Evolutionary conservation across 2,888 invertebrate genomes (phyloP).

Genomic region (Agrochola litura): DNA sequence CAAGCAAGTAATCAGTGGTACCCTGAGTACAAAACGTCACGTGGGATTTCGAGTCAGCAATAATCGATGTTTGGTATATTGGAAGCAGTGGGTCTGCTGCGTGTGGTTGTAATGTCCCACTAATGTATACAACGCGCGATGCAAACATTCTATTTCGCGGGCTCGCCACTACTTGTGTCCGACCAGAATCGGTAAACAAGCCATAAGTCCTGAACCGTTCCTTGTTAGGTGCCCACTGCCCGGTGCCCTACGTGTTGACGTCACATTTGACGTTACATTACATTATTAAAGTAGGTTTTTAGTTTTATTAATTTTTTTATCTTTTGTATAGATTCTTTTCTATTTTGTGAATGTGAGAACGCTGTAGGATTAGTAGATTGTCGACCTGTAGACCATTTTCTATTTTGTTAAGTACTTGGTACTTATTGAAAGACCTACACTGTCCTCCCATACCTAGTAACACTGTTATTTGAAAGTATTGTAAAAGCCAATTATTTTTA

Average conservation of each 20-base stretch:
- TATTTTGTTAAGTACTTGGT: no score
- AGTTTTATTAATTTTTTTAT: no score
- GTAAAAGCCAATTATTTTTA: no score
- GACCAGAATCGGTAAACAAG: constrained; percentile 37
- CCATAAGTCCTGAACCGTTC: constrained; percentile 1
- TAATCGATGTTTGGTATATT: neutral
- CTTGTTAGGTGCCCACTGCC: neutral
- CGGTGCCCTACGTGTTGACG: neutral
- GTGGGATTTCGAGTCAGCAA: neutral
- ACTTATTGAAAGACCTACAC: no score
- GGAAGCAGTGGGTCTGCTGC: constrained; percentile 12
- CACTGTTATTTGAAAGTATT: no score
- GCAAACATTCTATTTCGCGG: constrained; percentile 60
- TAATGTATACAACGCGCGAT: constrained; percentile 69
- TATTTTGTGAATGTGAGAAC: no score
- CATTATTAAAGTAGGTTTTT: no score
- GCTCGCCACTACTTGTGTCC: constrained; percentile 41
- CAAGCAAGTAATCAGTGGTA: neutral
- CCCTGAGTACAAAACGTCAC: neutral
- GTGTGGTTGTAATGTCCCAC: constrained; percentile 6
- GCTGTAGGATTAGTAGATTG: no score
- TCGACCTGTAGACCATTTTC: no score
- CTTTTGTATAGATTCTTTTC: no score
- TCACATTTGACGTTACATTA: neutral
- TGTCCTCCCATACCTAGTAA: no score